Conservation (phyloP, 23 tunicate genomes). For the Corella eumyota region DNA sequence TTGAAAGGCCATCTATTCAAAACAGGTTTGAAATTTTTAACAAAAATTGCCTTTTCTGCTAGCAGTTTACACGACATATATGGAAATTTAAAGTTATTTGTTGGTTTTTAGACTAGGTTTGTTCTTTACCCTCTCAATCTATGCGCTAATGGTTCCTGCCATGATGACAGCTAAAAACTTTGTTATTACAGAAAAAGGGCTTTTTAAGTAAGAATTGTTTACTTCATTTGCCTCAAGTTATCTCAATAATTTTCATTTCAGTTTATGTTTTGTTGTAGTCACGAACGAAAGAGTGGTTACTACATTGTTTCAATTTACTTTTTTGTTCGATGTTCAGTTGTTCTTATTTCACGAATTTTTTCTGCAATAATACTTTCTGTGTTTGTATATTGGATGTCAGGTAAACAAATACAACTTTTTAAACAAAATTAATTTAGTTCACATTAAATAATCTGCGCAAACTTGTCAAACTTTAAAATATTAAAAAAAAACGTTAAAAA, state of each 20-base stretch:
- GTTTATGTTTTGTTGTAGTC: too few relatives aligned
- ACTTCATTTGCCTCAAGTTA: neutral
- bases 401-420: slow-evolving; percentile 2
- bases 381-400: slow-evolving; percentile 32
- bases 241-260: too few relatives aligned
- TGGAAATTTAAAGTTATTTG: too few relatives aligned
- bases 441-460: too few relatives aligned
- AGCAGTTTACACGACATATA: too few relatives aligned
- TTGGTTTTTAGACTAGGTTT: slow-evolving; percentile 12
- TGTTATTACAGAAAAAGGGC: slow-evolving; percentile 16
- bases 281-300: slow-evolving; percentile 23
- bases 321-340: slow-evolving; percentile 7
- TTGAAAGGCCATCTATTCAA: slow-evolving; percentile 26
- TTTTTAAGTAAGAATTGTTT: slow-evolving; percentile 19
- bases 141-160: slow-evolving; percentile 38
- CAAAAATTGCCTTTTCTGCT: too few relatives aligned
- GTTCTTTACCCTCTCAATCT: slow-evolving; percentile 25
- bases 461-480: too few relatives aligned
- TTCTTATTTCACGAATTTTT: slow-evolving; percentile 6
- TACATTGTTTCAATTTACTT: slow-evolving; percentile 20
- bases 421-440: neutral
- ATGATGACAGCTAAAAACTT: slow-evolving; percentile 45
- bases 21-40: slow-evolving; percentile 49
- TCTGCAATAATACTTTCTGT: slow-evolving; percentile 20
- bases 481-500: too few relatives aligned